Evolutionary conservation across 2,888 invertebrate genomes (phyloP).

Genomic region (Drosophila subsilvestris): DNA sequence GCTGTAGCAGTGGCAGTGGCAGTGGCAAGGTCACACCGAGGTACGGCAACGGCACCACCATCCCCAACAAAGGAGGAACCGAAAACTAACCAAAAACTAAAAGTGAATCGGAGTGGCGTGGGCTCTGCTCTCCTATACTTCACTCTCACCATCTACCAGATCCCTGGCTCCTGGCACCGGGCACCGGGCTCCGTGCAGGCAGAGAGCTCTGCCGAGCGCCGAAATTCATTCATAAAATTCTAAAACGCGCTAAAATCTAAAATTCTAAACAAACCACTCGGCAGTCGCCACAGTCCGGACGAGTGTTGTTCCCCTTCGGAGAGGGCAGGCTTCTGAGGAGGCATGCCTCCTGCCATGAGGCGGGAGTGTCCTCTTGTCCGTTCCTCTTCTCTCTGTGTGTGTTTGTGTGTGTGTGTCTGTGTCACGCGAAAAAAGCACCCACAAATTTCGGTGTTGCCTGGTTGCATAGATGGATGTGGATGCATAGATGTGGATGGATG

Average conservation of each 20-base stretch:
- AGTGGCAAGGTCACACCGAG: constrained; percentile 40
- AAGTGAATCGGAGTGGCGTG: constrained; percentile 55
- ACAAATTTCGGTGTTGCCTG: constrained; percentile 9
- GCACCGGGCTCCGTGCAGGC: not conserved
- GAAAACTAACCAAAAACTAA: constrained; percentile 76
- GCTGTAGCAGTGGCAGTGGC: constrained; percentile 6
- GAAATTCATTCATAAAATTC: constrained; percentile 83
- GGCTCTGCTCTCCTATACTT: not conserved
- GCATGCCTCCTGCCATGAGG: constrained; percentile 7
- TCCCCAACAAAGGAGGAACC: constrained; percentile 38
- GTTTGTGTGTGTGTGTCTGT: constrained; percentile 8
- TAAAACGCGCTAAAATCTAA: constrained; percentile 83
- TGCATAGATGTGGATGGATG: not conserved
- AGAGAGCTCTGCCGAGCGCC: constrained; percentile 53
- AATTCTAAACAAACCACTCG: constrained; percentile 80
- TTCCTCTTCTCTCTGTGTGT: not conserved
- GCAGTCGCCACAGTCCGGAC: constrained; percentile 33
- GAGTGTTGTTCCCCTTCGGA: constrained; percentile 7
- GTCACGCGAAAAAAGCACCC: constrained; percentile 34
- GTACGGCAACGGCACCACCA: not conserved
- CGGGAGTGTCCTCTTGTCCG: constrained; percentile 13
- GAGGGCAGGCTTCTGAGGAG: constrained; percentile 31
- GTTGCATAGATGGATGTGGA: constrained; percentile 4
- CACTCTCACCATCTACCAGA: not conserved
- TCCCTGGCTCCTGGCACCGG: not conserved